A percentile compares a stretch with the other conserved stretches of the same genome.
phyloP scores from a whole-genome alignment of 2,113 vertebrate species.

The Eurystomus gularis region DNA sequence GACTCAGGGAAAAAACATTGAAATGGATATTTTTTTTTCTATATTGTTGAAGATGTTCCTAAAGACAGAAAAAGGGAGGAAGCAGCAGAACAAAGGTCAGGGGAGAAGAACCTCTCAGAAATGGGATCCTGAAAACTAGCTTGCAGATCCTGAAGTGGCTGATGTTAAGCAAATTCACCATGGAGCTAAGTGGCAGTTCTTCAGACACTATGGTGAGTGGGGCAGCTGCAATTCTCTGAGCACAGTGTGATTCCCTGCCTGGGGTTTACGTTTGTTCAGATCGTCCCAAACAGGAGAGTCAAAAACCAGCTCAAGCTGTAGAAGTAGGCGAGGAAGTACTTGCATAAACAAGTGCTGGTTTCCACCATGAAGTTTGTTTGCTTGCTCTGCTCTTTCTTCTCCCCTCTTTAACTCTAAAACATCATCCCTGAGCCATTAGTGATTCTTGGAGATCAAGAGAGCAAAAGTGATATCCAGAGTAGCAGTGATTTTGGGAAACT shows the following conservation, averaged over 20 bases:
- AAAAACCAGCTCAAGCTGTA: neutral
- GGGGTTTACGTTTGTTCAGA: neutral
- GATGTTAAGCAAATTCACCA: neutral
- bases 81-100: neutral
- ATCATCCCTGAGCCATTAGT: neutral
- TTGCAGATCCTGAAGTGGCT: neutral
- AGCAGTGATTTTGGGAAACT: neutral
- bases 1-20: neutral
- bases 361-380: neutral
- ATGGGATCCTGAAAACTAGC: neutral
- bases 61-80: neutral
- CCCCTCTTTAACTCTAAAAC: neutral
- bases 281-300: neutral
- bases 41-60: neutral
- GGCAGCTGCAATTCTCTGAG: neutral
- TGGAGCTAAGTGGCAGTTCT: neutral
- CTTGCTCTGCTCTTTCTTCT: neutral
- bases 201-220: neutral
- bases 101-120: neutral
- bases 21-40: neutral
- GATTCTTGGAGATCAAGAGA: neutral
- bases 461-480: neutral
- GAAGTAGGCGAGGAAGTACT: accelerated
- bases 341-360: neutral
- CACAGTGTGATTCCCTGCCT: neutral